These are phyloP conservation scores for Nothobranchius kuhntae DNA, from an alignment of 2,113 vertebrate species.

Conservation along the genomic window DNA sequence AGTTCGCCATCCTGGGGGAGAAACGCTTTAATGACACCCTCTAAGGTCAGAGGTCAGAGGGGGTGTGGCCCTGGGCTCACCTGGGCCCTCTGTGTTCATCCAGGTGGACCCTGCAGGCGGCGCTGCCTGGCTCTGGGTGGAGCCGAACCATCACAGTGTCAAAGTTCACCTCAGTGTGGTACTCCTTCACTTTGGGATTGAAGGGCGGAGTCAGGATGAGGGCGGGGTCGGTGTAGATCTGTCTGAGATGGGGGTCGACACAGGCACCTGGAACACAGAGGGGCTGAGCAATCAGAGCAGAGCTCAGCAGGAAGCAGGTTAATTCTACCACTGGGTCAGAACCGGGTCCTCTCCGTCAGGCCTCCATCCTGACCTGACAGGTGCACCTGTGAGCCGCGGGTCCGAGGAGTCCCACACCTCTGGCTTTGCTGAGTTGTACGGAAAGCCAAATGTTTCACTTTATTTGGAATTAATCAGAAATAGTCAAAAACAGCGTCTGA, in stretches of 20 bases:
- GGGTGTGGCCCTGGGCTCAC: slow-evolving; percentile 64
- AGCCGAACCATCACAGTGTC: slow-evolving; percentile 86
- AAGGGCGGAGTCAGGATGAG: slow-evolving; percentile 87
- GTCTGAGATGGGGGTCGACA: slow-evolving; percentile 82
- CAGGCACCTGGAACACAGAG: slow-evolving; percentile 73
- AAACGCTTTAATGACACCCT: not conserved
- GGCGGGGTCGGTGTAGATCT: slow-evolving; percentile 87
- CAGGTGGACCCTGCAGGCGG: slow-evolving; percentile 83
- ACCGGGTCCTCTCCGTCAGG: too few relatives aligned
- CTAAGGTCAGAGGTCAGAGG: not conserved
- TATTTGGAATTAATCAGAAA: too few relatives aligned
- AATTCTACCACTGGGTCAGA: too few relatives aligned
- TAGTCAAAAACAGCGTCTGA: not conserved
- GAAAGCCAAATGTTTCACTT: too few relatives aligned
- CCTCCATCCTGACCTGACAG: too few relatives aligned
- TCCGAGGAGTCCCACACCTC: too few relatives aligned
- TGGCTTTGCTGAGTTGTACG: too few relatives aligned
- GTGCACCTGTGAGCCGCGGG: too few relatives aligned
- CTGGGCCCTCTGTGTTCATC: slow-evolving; percentile 86
- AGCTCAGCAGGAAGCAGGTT: not conserved
- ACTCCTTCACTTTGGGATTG: slow-evolving; percentile 86
- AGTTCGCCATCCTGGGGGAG: slow-evolving; percentile 81
- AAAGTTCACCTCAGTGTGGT: slow-evolving; percentile 89
- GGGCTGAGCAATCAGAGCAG: slow-evolving; percentile 1
- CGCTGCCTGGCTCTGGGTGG: slow-evolving; percentile 80